Percentiles rank a stretch among this genome's conserved stretches.
Evolutionary conservation across 2,888 invertebrate genomes (phyloP).

Genomic region (Scrobipalpa atriplicella): DNA sequence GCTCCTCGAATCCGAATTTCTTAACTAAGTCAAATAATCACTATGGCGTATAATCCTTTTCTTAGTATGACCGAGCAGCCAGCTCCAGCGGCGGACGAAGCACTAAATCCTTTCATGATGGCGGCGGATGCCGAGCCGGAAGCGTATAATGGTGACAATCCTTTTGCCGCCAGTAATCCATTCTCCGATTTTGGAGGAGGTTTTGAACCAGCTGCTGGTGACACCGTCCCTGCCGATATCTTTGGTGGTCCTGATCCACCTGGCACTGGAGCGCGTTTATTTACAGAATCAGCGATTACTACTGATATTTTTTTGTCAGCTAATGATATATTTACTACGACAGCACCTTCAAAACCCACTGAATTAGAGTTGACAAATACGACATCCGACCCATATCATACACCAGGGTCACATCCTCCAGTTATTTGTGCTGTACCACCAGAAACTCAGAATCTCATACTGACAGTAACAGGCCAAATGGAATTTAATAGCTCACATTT

Average conservation of each 20-base stretch:
- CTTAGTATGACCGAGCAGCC: conserved; percentile 87
- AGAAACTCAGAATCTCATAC: conserved; percentile 92
- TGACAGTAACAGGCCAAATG: conserved; percentile 94
- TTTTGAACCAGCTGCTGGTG: conserved; percentile 66
- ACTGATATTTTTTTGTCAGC: conserved; percentile 30
- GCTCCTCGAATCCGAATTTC: conserved; percentile 89
- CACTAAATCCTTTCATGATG: conserved; percentile 88
- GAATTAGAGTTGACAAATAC: conserved; percentile 66
- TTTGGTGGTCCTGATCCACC: conserved; percentile 66
- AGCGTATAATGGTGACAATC: conserved; percentile 81
- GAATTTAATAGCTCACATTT: conserved; percentile 93
- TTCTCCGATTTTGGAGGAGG: conserved; percentile 84
- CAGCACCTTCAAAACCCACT: conserved; percentile 56
- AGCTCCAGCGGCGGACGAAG: conserved; percentile 74
- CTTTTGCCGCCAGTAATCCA: conserved; percentile 88
- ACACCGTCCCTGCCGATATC: conserved; percentile 69
- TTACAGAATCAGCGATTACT: conserved; percentile 43
- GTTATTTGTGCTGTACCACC: conserved; percentile 85
- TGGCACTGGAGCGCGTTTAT: conserved; percentile 62
- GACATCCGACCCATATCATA: conserved; percentile 51
- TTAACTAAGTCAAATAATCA: conserved; percentile 50
- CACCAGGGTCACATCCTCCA: conserved; percentile 47
- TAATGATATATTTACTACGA: conserved; percentile 28
- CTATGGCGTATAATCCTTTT: conserved; percentile 91
- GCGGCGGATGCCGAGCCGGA: conserved; percentile 71